Evolutionary conservation across 1,140 invertebrate genomes (phyloP).

Genomic region (Penaeus indicus): DNA sequence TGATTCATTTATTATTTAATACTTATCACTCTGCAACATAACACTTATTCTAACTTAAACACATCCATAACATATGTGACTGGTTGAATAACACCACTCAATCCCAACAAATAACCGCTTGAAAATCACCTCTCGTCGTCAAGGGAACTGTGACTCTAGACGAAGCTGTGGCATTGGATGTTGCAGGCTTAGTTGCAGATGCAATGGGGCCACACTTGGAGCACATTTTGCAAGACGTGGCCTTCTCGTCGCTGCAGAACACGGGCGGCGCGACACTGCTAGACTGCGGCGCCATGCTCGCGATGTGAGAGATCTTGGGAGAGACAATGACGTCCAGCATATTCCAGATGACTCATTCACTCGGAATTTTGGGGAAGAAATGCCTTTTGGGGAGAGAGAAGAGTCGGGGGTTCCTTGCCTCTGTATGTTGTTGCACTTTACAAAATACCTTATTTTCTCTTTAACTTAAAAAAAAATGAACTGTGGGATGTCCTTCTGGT

Average conservation of each 20-base stretch:
- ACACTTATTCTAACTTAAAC: no score
- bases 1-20: no score
- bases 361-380: conserved; percentile 5
- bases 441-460: no score
- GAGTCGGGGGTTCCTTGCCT: no score
- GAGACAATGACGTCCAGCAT: conserved; percentile 50
- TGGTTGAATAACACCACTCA: no score
- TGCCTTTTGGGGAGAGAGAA: neutral
- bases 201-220: conserved; percentile 46
- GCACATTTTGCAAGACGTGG: conserved; percentile 50
- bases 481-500: no score
- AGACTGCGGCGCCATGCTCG: conserved; percentile 43
- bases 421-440: no score
- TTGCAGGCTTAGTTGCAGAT: conserved; percentile 1
- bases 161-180: conserved; percentile 2
- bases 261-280: conserved; percentile 45
- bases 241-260: conserved; percentile 36
- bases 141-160: neutral
- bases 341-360: conserved; percentile 43
- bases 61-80: no score
- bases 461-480: no score
- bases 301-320: conserved; percentile 45
- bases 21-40: no score
- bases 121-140: neutral
- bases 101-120: no score